Evolutionary conservation across 2,797 vertebrate genomes (phyloP).

Genomic region (Propithecus perrieri): DNA sequence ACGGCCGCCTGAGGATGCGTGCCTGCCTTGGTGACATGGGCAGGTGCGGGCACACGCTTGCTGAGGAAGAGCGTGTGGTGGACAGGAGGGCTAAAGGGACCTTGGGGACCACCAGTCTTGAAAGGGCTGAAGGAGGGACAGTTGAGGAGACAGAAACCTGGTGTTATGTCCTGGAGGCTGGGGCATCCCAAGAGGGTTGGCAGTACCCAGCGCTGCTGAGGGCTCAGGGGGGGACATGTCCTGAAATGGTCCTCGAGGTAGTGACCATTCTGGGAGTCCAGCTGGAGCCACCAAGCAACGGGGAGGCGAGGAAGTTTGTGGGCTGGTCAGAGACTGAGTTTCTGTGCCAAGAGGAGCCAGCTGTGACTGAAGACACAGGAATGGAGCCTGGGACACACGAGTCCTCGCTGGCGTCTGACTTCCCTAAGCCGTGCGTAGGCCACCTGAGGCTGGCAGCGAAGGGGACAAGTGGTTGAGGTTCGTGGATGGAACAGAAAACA

Average conservation of each 20-base stretch:
- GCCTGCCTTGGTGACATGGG: not conserved
- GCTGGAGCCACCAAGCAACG: not conserved
- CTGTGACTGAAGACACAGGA: not conserved
- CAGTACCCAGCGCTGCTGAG: not conserved
- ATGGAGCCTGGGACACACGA: not conserved
- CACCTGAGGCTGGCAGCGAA: not conserved
- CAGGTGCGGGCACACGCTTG: accelerated
- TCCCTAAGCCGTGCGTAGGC: not conserved
- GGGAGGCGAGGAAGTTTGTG: too few relatives aligned
- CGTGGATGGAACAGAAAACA: not conserved
- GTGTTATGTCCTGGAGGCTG: not conserved
- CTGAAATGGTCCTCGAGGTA: not conserved
- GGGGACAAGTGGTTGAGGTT: not conserved
- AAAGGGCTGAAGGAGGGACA: not conserved
- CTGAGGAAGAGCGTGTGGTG: not conserved
- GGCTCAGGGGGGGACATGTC: not conserved
- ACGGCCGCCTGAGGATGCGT: not conserved
- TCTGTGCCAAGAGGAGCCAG: not conserved
- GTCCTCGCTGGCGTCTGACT: not conserved
- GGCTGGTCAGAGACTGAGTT: not conserved
- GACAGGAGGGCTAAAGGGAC: not conserved
- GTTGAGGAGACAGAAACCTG: not conserved
- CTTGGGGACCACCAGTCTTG: not conserved
- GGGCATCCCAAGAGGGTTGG: not conserved
- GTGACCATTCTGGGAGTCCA: not conserved